These are phyloP conservation scores for Bradypodion ventrale DNA, from an alignment of 2,797 vertebrate species.

Conservation along the genomic window DNA sequence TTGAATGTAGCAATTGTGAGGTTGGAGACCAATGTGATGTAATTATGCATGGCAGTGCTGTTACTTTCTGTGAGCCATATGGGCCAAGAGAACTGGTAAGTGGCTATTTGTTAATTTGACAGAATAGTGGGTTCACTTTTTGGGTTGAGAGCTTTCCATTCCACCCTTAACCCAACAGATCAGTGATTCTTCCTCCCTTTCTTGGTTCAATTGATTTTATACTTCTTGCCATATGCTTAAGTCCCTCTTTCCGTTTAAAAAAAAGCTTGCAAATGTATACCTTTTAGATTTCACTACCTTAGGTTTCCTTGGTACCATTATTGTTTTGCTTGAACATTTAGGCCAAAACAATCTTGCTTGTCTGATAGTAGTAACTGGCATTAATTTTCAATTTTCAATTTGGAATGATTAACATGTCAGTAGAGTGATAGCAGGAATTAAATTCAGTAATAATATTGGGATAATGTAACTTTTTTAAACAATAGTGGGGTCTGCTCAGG, in stretches of 20 bases:
- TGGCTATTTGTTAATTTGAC: neutral
- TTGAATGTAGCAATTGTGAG: constrained; percentile 89
- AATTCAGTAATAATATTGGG: neutral
- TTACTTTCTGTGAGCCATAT: constrained; percentile 94
- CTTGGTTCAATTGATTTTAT: neutral
- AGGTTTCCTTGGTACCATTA: neutral
- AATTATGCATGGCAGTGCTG: constrained; percentile 90
- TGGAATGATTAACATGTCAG: neutral
- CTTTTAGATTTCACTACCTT: constrained; percentile 6
- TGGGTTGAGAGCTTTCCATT: neutral
- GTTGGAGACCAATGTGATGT: constrained; percentile 90
- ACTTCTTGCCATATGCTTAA: neutral
- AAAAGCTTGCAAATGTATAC: neutral
- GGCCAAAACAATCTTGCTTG: constrained; percentile 32
- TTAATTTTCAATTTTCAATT: neutral
- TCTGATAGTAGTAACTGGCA: constrained; percentile 4
- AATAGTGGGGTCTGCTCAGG: neutral
- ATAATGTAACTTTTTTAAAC: neutral
- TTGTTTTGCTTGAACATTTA: constrained; percentile 34
- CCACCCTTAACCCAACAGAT: neutral
- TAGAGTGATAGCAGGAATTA: neutral
- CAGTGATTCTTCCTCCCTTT: neutral
- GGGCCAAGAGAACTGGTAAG: constrained; percentile 93
- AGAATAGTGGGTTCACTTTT: neutral
- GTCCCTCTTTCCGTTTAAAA: neutral